phyloP scores from a whole-genome alignment of 1,140 invertebrate genomes.

The Rhopalosiphum padi region DNA sequence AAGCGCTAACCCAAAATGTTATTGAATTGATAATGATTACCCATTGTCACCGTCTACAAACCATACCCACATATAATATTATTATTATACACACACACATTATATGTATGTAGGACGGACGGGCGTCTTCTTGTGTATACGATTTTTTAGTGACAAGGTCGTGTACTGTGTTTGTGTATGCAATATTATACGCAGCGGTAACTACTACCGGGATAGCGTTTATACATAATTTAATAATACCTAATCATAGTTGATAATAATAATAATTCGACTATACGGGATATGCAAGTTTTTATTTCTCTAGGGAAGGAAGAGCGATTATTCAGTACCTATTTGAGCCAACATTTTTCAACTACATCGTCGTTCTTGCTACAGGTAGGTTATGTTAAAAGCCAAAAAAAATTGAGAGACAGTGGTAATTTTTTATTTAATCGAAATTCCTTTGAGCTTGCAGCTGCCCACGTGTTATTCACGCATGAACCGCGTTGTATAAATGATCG shows the following conservation, averaged over 20 bases:
- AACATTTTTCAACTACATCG: background rate
- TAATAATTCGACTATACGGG: background rate
- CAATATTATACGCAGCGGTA: background rate
- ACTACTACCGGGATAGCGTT: background rate
- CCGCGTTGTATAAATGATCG: background rate
- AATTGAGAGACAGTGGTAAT: background rate
- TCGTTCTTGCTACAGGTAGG: background rate
- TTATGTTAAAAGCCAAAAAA: background rate
- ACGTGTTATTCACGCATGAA: background rate
- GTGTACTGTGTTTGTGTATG: background rate
- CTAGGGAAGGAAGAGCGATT: background rate
- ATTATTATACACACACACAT: background rate
- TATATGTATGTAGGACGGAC: background rate
- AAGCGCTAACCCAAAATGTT: background rate
- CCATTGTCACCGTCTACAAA: background rate
- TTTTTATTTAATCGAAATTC: background rate
- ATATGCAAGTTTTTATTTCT: background rate
- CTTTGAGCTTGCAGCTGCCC: background rate
- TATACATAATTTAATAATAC: conserved; percentile 6
- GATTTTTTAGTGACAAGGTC: conserved; percentile 45
- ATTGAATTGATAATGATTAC: conserved; percentile 47
- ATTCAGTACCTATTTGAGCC: background rate
- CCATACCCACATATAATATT: background rate
- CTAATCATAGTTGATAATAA: background rate
- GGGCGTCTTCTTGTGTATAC: background rate